These are phyloP conservation scores for Meteorus cinctellus DNA, from an alignment of 2,888 invertebrate species.

Conservation along the genomic window DNA sequence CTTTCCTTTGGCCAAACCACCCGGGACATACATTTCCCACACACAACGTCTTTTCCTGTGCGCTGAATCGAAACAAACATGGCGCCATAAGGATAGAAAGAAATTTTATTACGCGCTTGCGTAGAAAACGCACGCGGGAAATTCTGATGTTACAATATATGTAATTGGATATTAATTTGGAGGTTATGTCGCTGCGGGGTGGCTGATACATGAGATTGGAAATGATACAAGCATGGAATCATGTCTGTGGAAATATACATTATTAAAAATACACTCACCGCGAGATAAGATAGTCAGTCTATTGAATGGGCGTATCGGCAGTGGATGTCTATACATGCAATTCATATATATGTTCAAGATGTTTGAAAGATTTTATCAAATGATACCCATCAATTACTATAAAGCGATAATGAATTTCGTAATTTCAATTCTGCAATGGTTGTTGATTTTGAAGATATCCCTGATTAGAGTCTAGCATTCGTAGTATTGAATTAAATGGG, in stretches of 20 bases:
- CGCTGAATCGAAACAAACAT: neutral
- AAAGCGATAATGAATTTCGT: no score
- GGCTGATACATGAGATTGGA: no score
- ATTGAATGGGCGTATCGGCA: neutral
- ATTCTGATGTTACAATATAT: neutral
- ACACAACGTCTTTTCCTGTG: neutral
- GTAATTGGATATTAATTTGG: neutral
- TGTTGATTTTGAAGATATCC: no score
- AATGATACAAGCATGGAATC: neutral
- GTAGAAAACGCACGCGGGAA: neutral
- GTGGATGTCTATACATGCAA: neutral
- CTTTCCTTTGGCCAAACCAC: slow-evolving; percentile 22
- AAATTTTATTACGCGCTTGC: neutral
- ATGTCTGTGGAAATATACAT: neutral
- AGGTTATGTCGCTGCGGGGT: neutral
- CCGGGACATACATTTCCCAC: slow-evolving; percentile 14
- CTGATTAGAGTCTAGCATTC: no score
- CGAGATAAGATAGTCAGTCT: neutral
- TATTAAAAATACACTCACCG: neutral
- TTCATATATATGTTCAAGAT: no score
- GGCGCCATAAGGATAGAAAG: neutral
- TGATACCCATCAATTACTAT: no score
- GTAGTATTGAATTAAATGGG: no score
- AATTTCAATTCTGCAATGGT: no score
- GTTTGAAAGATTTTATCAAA: no score